A percentile compares a stretch with the other conserved stretches of the same genome.
phyloP scores from a whole-genome alignment of 2,797 vertebrate species.

The Jordanella pulchra region DNA sequence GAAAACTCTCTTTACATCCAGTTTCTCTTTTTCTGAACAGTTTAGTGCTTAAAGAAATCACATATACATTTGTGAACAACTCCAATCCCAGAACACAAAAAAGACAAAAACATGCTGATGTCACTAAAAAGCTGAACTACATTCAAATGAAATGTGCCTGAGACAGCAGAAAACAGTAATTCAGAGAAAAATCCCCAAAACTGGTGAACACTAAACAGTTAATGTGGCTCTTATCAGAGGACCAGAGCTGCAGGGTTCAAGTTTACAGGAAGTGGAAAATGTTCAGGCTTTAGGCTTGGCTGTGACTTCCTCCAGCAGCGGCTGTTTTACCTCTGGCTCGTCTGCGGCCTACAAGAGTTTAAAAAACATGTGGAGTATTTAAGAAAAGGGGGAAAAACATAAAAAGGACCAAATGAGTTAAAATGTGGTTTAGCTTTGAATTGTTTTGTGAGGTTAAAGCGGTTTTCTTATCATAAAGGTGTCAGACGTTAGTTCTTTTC shows the following conservation, averaged over 20 bases:
- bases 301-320: conserved; percentile 54
- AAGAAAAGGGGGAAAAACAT: not conserved
- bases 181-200: not conserved
- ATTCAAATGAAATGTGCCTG: not conserved
- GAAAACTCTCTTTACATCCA: too few relatives aligned
- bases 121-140: not conserved
- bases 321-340: conserved; percentile 43
- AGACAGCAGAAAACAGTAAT: not conserved
- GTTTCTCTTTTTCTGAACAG: too few relatives aligned
- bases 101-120: too few relatives aligned
- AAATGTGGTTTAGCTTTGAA: too few relatives aligned
- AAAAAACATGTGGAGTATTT: not conserved
- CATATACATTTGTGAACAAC: too few relatives aligned
- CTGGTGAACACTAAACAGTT: not conserved
- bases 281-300: conserved; percentile 14
- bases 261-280: not conserved
- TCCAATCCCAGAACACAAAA: too few relatives aligned
- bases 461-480: too few relatives aligned
- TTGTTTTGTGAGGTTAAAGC: too few relatives aligned
- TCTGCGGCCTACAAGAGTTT: not conserved
- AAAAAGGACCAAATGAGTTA: not conserved
- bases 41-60: too few relatives aligned
- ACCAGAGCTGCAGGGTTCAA: not conserved
- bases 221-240: not conserved
- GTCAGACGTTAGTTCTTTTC: too few relatives aligned